phyloP scores from a whole-genome alignment of 2,888 invertebrate genomes.

The Helicoverpa assulta region DNA sequence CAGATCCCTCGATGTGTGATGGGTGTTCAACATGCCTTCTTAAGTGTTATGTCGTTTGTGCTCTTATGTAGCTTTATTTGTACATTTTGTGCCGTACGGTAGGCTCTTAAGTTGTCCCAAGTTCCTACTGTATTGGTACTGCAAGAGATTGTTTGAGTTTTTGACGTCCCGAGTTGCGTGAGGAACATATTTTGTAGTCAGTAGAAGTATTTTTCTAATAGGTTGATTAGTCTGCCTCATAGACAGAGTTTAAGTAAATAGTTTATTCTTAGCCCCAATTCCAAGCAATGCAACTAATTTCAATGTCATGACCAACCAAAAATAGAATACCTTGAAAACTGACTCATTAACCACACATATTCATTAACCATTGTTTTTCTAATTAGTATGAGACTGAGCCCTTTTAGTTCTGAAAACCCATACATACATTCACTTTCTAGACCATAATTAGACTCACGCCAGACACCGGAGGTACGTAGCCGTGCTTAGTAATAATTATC shows the following conservation, averaged over 20 bases:
- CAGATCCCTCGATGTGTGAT: slow-evolving; percentile 50
- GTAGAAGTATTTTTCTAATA: no score
- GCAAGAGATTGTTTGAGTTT: no score
- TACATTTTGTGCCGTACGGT: slow-evolving; percentile 13
- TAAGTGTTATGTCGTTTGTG: slow-evolving; percentile 27
- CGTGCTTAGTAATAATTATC: slow-evolving; percentile 66
- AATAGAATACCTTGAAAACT: neutral
- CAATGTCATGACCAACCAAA: neutral
- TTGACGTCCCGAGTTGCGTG: no score
- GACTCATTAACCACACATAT: neutral
- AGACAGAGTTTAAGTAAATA: no score
- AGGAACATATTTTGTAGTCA: no score
- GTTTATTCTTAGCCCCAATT: no score
- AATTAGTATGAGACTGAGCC: slow-evolving; percentile 32
- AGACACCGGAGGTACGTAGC: slow-evolving; percentile 52
- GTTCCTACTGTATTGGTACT: no score
- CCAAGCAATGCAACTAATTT: neutral
- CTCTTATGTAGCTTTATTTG: slow-evolving; percentile 31
- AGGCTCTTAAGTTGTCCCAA: neutral
- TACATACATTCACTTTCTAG: slow-evolving; percentile 54
- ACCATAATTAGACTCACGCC: slow-evolving; percentile 54
- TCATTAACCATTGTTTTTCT: slow-evolving; percentile 7
- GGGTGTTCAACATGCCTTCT: slow-evolving; percentile 42
- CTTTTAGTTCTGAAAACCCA: slow-evolving; percentile 34
- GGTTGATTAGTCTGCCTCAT: no score